phyloP scores from a whole-genome alignment of 2,888 invertebrate genomes.

The Drosophila bunnanda region DNA sequence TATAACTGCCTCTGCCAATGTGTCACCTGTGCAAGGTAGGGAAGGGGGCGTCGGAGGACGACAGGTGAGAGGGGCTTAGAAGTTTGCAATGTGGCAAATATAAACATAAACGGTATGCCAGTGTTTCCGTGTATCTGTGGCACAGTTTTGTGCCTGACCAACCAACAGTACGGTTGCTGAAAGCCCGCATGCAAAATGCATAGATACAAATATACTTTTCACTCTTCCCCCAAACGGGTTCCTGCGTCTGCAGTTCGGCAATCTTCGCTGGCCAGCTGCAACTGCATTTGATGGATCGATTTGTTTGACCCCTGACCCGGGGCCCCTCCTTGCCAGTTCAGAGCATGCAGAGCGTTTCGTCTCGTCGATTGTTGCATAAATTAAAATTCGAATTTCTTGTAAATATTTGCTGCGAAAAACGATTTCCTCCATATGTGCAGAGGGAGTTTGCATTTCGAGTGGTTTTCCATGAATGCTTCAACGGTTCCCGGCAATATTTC shows the following conservation, averaged over 20 bases:
- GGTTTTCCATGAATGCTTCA: conserved; percentile 29
- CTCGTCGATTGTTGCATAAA: conserved; percentile 66
- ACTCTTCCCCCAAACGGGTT: conserved; percentile 10
- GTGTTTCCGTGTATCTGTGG: conserved; percentile 19
- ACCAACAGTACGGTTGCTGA: conserved; percentile 64
- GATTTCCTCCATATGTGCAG: conserved; percentile 31
- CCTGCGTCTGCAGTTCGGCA: conserved; percentile 12
- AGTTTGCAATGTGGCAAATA: conserved; percentile 46
- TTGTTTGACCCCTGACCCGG: conserved; percentile 31
- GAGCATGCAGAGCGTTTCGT: conserved; percentile 34
- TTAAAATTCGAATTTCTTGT: conserved; percentile 60
- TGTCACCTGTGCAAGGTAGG: conserved; percentile 3
- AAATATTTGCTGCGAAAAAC: conserved; percentile 50
- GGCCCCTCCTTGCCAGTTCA: neutral
- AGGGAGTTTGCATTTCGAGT: conserved; percentile 34
- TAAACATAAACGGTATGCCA: conserved; percentile 45
- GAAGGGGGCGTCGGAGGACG: neutral
- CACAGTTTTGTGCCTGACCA: conserved; percentile 48
- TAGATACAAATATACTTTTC: conserved; percentile 49
- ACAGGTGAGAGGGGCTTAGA: conserved; percentile 13
- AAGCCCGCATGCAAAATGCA: conserved; percentile 65
- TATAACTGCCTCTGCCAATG: conserved; percentile 24
- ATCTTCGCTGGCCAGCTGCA: conserved; percentile 40
- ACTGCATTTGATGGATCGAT: conserved; percentile 66
- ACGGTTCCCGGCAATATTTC: conserved; percentile 10